A percentile compares a stretch with the other conserved stretches of the same genome.
Evolutionary conservation across 2,888 invertebrate genomes (phyloP).

Genomic region (Megalurothrips usitatus): DNA sequence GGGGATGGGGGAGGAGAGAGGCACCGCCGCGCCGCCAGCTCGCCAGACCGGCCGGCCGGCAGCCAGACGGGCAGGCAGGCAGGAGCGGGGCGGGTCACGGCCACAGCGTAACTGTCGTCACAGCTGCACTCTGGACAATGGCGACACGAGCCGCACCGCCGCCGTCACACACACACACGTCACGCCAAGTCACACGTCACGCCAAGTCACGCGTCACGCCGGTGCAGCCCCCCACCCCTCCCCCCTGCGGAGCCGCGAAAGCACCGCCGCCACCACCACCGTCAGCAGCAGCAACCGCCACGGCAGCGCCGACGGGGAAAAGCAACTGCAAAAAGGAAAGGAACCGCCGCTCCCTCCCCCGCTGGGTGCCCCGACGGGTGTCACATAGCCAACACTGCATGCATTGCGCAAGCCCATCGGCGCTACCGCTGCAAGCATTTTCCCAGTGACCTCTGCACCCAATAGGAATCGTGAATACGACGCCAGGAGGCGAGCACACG

Average conservation of each 20-base stretch:
- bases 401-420: background rate
- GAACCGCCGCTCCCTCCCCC: background rate
- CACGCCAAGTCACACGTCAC: background rate
- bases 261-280: background rate
- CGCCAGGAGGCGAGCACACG: background rate
- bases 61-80: background rate
- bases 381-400: background rate
- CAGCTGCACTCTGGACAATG: background rate
- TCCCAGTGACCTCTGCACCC: slow-evolving; percentile 20
- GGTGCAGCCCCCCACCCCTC: too few species aligned
- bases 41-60: background rate
- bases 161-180: background rate
- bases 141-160: background rate
- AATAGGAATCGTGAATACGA: slow-evolving; percentile 12
- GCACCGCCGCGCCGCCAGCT: background rate
- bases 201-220: background rate
- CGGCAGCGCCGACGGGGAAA: too few species aligned
- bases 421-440: background rate
- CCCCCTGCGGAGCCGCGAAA: background rate
- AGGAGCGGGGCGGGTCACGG: background rate
- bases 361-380: too few species aligned
- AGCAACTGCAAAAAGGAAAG: background rate
- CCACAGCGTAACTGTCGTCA: slow-evolving; percentile 14
- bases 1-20: too few species aligned
- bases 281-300: background rate